A percentile compares a stretch with the other conserved stretches of the same genome.
These are phyloP conservation scores for Pholis gunnellus DNA, from an alignment of 2,113 vertebrate species.

Conservation along the genomic window DNA sequence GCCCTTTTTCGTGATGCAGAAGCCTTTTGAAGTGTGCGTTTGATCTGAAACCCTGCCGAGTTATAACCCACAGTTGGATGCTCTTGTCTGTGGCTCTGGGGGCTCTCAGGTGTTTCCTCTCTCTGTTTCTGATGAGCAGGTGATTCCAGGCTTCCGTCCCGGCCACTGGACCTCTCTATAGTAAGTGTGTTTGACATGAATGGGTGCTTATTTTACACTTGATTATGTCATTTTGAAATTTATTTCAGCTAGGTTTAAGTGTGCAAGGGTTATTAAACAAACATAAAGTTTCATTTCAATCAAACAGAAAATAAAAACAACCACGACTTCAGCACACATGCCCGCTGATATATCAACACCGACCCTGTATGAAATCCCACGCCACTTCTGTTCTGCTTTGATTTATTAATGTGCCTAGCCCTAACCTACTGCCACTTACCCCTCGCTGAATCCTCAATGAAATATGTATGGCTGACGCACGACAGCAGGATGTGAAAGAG, in stretches of 20 bases:
- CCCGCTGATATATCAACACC: neutral
- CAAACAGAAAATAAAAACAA: neutral
- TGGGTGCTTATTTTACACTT: neutral
- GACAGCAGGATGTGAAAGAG: constrained; percentile 67
- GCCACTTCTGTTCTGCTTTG: constrained; percentile 44
- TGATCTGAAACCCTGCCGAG: constrained; percentile 61
- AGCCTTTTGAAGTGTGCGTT: constrained; percentile 67
- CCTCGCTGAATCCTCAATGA: constrained; percentile 57
- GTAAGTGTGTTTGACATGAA: neutral
- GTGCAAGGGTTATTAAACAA: neutral
- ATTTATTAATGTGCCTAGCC: constrained; percentile 67
- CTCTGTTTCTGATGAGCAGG: neutral
- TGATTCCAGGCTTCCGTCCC: constrained; percentile 7
- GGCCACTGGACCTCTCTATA: neutral
- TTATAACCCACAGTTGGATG: constrained; percentile 28
- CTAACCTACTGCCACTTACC: constrained; percentile 55
- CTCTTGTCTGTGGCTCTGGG: constrained; percentile 17
- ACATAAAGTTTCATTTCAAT: neutral
- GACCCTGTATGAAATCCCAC: constrained; percentile 18
- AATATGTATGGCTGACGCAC: constrained; percentile 72
- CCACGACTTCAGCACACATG: neutral
- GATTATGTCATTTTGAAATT: neutral
- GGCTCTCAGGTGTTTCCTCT: constrained; percentile 48
- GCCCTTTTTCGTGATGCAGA: constrained; percentile 12
- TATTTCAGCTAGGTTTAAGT: neutral